These are phyloP conservation scores for Malurus alboscapulatus DNA, from an alignment of 2,113 vertebrate species.

Conservation along the genomic window DNA sequence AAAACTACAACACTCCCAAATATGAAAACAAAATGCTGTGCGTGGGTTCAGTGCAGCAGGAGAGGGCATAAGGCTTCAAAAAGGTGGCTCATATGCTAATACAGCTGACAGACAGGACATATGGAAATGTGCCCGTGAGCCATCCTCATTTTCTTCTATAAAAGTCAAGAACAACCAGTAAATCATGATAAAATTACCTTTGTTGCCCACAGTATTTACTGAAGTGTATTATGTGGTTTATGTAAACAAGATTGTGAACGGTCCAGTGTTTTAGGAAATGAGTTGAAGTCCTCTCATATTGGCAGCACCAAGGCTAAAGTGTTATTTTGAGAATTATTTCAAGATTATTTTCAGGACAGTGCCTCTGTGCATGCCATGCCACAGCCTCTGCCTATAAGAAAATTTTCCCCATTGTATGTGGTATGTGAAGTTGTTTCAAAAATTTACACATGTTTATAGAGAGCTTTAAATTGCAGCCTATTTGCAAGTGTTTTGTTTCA, in stretches of 20 bases:
- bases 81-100: background rate
- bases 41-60: background rate
- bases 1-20: background rate
- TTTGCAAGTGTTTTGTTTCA: background rate
- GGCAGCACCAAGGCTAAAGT: background rate
- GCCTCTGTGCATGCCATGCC: rapidly evolving
- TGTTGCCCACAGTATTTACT: background rate
- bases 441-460: background rate
- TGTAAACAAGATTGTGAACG: background rate
- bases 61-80: background rate
- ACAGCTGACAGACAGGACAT: background rate
- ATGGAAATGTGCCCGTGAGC: background rate
- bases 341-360: background rate
- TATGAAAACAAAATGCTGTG: background rate
- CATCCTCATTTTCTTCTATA: background rate
- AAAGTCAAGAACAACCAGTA: background rate
- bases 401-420: background rate
- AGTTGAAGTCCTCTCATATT: background rate
- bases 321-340: background rate
- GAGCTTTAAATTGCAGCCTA: background rate
- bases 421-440: background rate
- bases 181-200: background rate
- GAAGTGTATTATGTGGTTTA: background rate
- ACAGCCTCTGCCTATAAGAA: background rate
- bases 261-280: background rate